These are phyloP conservation scores for Balanococcus diminutus DNA, from an alignment of 2,888 invertebrate genomes.

Conservation along the genomic window DNA sequence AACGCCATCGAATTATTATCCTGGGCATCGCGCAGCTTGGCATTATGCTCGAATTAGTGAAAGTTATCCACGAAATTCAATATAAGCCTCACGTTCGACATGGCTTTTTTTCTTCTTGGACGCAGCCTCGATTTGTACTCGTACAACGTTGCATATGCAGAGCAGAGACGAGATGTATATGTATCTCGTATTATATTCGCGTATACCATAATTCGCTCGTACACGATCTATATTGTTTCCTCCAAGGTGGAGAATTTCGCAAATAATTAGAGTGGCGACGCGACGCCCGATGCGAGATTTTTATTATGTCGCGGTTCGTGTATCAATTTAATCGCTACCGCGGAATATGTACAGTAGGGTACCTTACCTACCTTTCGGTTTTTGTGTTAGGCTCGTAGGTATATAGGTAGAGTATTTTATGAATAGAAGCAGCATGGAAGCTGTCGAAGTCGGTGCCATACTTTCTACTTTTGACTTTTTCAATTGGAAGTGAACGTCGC, in stretches of 20 bases:
- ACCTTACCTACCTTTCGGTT: background rate
- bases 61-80: conserved; percentile 19
- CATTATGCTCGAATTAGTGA: conserved; percentile 1
- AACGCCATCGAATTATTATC: background rate
- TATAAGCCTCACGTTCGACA: background rate
- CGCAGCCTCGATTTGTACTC: background rate
- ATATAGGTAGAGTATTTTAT: background rate
- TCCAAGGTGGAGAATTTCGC: background rate
- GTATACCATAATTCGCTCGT: background rate
- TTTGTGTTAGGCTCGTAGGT: background rate
- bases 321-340: conserved; percentile 5
- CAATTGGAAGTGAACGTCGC: background rate
- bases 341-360: background rate
- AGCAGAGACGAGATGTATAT: background rate
- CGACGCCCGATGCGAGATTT: background rate
- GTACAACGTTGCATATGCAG: background rate
- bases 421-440: background rate
- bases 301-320: background rate
- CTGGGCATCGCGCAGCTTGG: background rate
- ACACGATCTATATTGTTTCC: background rate
- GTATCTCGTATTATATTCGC: background rate
- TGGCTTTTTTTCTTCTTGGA: background rate
- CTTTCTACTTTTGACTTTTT: background rate
- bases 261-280: background rate
- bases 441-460: too few species aligned